These are phyloP conservation scores for Sarcoramphus papa DNA, from an alignment of 2,797 vertebrate species.

Conservation along the genomic window DNA sequence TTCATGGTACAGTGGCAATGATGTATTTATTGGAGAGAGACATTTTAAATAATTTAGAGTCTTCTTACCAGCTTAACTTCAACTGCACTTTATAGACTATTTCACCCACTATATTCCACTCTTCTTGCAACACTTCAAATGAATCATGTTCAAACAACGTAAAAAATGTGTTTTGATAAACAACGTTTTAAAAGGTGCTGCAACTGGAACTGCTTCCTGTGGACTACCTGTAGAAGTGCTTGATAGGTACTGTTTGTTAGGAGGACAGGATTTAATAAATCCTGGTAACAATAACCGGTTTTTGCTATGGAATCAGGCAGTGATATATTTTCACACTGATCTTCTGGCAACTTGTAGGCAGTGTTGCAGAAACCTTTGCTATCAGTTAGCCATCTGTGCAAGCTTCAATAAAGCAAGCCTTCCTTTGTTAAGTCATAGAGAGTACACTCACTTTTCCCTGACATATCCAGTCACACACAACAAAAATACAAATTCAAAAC, in stretches of 20 bases:
- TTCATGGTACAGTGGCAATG: not conserved
- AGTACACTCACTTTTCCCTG: not conserved
- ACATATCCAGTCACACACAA: not conserved
- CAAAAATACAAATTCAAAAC: not conserved
- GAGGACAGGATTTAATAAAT: not conserved
- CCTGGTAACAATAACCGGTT: not conserved
- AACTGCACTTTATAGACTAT: not conserved
- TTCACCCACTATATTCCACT: not conserved
- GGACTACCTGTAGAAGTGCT: not conserved
- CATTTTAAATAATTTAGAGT: not conserved
- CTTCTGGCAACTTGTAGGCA: conserved; percentile 29
- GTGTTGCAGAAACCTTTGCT: conserved; percentile 16
- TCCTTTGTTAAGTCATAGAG: not conserved
- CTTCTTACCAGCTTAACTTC: not conserved
- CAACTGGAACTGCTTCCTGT: not conserved
- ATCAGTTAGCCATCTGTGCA: not conserved
- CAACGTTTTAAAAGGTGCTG: not conserved
- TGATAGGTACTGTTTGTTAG: not conserved
- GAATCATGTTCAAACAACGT: not conserved
- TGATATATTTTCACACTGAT: not conserved
- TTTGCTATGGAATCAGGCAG: not conserved
- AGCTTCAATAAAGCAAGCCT: conserved; percentile 8
- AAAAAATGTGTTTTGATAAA: not conserved
- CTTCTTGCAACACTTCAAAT: not conserved
- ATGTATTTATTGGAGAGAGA: not conserved